Evolutionary conservation across 2,797 vertebrate genomes (phyloP), one percentile per base, ranked within the genome.

Genomic region (Coilia nasus): DNA sequence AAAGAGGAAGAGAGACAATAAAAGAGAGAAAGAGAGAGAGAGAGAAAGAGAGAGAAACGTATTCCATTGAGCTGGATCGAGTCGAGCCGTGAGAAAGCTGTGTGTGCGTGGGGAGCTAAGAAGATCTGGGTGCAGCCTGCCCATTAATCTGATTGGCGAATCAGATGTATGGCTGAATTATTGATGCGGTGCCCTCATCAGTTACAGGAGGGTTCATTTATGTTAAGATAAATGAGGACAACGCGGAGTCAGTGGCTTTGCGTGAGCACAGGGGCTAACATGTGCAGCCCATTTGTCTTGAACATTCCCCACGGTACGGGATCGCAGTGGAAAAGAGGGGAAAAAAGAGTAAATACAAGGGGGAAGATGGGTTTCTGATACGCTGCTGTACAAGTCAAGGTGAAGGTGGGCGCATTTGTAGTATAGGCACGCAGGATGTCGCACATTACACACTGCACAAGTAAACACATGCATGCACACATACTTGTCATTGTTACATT

Each of bases 111-210:
- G 28, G 88, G 88, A 90, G 91, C 89, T 92, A 91, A 91, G 86
- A 84, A 87, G 56, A 81, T 19, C 67, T 82, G 54, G 3, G 59
- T 31, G 83, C 17, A 83, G 86, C 19, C 62, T 64, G 67, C 14
- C 92, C 90, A 92, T 95, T 91, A 94, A 92, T 95, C 91, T 91
- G 83, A 91, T 92, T 88, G 91, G 90, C 92, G 93, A 94, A 95
- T 95, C 92, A 93, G 91, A 94, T 92, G 92, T 93, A 92, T 89
- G 85, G 87, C 84, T 95, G 90, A 94, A 94, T 95, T 95, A 95
- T 95, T 94, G 92, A 95, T 94, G 88, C 89, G 84, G 47, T 85
- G 87, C 87, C 84, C 89, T 92, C 92, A 95, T 95, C 92, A 93
- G 93, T 95, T 93, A 94, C 92, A 92, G 91, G 87, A 90, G 83